A percentile compares a stretch with the other conserved stretches of the same genome.
These are phyloP conservation scores for Lycopodina hypogea DNA, from an alignment of 37 sponge, comb jelly and placozoan species.

Conservation along the genomic window DNA sequence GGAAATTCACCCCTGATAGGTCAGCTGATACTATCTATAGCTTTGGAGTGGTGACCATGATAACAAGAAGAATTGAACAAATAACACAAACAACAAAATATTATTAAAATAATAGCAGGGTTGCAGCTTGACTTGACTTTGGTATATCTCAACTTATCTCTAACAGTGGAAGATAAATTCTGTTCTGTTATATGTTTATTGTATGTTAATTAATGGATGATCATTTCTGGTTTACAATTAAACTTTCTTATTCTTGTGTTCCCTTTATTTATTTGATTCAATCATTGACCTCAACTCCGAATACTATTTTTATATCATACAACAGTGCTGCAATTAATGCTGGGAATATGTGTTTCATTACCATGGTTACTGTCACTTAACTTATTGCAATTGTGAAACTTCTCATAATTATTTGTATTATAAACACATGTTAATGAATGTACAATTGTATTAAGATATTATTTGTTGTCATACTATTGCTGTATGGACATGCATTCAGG, in stretches of 20 bases:
- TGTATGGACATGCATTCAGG: no score
- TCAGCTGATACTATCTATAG: constrained; percentile 14
- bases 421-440: neutral
- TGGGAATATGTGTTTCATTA: neutral
- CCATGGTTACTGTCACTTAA: neutral
- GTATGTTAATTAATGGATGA: neutral
- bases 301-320: no score
- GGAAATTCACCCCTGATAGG: constrained; percentile 98
- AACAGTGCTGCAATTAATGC: no score
- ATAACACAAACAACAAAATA: neutral
- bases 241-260: neutral
- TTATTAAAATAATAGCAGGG: neutral
- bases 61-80: neutral
- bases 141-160: no score
- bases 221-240: neutral
- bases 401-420: no score
- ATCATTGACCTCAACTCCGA: no score
- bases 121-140: no score
- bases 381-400: no score
- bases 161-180: no score
- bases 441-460: neutral
- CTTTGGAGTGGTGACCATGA: no score
- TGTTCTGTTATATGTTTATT: no score
- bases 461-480: constrained; percentile 1
- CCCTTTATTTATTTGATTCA: no score